phyloP scores from a whole-genome alignment of 2,797 vertebrate genomes.

The Lophotriccus pileatus region DNA sequence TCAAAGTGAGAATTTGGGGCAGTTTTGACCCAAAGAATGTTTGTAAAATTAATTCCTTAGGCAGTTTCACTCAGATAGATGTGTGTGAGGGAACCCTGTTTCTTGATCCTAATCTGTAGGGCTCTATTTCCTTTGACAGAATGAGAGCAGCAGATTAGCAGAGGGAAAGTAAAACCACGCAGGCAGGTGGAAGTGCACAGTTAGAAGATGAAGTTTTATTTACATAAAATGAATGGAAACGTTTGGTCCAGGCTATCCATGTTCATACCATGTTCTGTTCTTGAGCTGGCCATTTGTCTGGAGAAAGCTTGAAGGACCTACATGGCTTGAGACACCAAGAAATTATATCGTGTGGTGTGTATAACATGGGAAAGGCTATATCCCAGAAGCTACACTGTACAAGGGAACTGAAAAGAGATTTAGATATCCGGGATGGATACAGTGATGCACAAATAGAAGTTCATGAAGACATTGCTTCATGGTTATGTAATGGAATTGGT shows the following conservation, averaged over 20 bases:
- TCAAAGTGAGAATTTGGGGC: not conserved
- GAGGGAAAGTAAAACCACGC: not conserved
- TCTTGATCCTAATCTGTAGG: not conserved
- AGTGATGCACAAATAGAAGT: slow-evolving; percentile 33
- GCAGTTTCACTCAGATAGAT: not conserved
- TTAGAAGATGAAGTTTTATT: not conserved
- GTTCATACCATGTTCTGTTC: rapidly evolving
- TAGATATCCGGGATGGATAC: not conserved
- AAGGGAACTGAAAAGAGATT: not conserved
- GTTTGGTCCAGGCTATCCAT: not conserved
- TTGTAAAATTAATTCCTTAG: not conserved
- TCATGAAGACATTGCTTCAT: slow-evolving; percentile 36
- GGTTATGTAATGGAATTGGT: slow-evolving; percentile 40
- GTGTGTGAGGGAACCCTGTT: not conserved
- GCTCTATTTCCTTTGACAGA: not conserved
- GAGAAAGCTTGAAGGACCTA: not conserved
- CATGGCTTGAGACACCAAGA: not conserved
- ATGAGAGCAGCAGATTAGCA: not conserved
- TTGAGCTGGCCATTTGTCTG: rapidly evolving
- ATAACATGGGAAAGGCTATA: not conserved
- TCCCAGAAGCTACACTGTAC: not conserved
- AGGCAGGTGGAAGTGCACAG: not conserved
- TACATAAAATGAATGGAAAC: not conserved
- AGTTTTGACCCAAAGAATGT: not conserved
- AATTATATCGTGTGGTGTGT: not conserved